Conservation (phyloP, 2,888 invertebrate species). For the Punctoribates punctum region DNA sequence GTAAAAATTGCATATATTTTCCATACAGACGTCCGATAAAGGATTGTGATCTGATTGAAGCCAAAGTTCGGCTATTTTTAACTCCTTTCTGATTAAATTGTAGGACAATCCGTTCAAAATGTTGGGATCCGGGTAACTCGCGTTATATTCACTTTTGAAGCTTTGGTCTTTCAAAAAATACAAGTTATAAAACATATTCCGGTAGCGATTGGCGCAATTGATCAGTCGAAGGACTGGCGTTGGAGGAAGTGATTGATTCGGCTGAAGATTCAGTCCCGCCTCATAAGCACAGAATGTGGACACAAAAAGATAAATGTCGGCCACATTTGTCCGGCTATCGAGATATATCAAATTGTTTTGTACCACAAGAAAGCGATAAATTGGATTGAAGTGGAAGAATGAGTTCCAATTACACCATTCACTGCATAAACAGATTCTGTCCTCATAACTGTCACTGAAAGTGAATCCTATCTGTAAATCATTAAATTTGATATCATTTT, state of each 20-base stretch:
- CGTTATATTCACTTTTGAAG: neutral
- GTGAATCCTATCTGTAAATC: neutral
- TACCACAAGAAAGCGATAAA: constrained; percentile 26
- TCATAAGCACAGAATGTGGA: neutral
- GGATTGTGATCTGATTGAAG: neutral
- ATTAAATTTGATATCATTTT: neutral
- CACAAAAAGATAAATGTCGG: neutral
- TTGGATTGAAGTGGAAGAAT: constrained; percentile 31
- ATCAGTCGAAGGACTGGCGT: constrained; percentile 13
- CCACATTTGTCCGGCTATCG: neutral
- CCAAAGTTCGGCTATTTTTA: neutral
- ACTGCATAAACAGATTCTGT: constrained; percentile 1
- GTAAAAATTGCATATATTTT: neutral
- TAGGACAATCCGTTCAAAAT: neutral
- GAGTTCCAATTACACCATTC: constrained; percentile 30
- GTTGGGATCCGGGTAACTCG: neutral
- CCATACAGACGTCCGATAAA: neutral
- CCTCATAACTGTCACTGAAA: neutral
- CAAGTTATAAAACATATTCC: neutral
- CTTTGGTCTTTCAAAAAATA: neutral
- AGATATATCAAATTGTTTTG: neutral
- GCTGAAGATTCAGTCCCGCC: neutral
- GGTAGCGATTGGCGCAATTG: neutral
- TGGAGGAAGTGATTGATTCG: neutral
- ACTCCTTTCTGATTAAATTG: neutral